Percentiles rank a stretch among this genome's conserved stretches.
Conservation (phyloP, 53 echinoderm and acorn worm genomes). For the Pentamera pediparva region DNA sequence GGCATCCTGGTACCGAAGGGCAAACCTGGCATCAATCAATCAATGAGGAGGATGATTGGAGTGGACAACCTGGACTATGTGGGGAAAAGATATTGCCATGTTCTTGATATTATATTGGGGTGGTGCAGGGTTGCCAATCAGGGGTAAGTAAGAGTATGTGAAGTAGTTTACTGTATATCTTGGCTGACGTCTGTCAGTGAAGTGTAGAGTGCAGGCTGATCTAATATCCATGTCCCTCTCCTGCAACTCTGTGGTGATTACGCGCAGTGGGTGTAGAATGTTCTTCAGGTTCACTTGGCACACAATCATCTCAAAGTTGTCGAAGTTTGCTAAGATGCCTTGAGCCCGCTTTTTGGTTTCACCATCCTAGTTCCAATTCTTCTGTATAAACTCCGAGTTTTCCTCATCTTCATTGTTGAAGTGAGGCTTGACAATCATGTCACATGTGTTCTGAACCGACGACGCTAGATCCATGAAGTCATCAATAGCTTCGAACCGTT, state of each 20-base stretch:
- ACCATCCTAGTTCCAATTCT: conserved; percentile 18
- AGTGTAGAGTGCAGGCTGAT: conserved; percentile 14
- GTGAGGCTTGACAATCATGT: neutral
- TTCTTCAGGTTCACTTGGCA: neutral
- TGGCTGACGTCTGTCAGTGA: neutral
- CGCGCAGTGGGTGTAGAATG: neutral
- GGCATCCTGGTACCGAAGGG: conserved; percentile 1
- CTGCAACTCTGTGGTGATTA: neutral
- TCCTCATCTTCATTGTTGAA: neutral
- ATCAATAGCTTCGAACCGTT: too few species aligned
- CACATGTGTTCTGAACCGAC: neutral
- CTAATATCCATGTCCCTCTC: neutral
- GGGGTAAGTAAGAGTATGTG: too few species aligned
- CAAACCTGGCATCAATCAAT: conserved; percentile 20
- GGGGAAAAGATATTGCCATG: too few species aligned
- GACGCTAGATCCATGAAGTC: conserved; percentile 11
- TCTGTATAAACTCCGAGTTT: neutral
- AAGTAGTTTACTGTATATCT: too few species aligned
- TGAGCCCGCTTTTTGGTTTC: conserved; percentile 11
- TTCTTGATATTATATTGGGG: too few species aligned
- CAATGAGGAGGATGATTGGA: too few species aligned
- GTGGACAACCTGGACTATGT: too few species aligned
- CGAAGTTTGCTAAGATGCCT: conserved; percentile 9
- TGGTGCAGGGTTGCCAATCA: too few species aligned
- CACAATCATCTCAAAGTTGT: conserved; percentile 8